These are phyloP conservation scores for Hafferia zeledoni DNA, from an alignment of 2,797 vertebrate species.

Conservation along the genomic window DNA sequence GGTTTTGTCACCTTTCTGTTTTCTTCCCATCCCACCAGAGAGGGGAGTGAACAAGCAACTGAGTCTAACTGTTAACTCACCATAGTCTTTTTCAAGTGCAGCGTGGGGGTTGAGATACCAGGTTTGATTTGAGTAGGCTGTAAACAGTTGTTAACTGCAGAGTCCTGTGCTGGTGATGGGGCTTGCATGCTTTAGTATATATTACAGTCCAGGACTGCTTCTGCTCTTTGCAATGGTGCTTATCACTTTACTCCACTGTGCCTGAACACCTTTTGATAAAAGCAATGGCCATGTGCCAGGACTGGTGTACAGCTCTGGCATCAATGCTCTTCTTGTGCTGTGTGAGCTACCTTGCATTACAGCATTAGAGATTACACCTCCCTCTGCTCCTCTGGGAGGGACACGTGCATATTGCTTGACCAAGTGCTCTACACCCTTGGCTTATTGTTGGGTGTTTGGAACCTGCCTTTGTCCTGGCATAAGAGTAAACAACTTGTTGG, in stretches of 20 bases:
- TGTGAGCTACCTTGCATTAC: background rate
- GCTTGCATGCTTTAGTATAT: background rate
- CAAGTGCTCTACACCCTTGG: rapidly evolving
- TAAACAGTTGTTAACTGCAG: background rate
- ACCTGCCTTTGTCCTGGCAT: background rate
- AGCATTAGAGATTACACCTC: background rate
- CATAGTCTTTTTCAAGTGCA: background rate
- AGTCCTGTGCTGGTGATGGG: background rate
- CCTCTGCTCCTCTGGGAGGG: background rate
- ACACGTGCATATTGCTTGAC: background rate
- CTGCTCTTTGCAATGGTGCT: background rate
- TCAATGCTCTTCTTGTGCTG: background rate
- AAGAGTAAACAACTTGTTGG: background rate
- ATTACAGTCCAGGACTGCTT: background rate
- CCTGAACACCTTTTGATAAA: background rate
- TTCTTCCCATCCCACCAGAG: background rate
- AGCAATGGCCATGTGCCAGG: background rate
- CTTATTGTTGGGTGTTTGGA: background rate
- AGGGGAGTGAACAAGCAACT: rapidly evolving
- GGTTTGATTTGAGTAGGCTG: background rate
- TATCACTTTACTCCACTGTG: background rate
- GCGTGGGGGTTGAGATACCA: background rate
- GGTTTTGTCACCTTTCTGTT: background rate
- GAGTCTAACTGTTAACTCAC: background rate
- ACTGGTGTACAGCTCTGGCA: rapidly evolving